Base-by-base conservation (phyloP, 2,888 invertebrate genomes). In the Nomada fucata region DNA sequence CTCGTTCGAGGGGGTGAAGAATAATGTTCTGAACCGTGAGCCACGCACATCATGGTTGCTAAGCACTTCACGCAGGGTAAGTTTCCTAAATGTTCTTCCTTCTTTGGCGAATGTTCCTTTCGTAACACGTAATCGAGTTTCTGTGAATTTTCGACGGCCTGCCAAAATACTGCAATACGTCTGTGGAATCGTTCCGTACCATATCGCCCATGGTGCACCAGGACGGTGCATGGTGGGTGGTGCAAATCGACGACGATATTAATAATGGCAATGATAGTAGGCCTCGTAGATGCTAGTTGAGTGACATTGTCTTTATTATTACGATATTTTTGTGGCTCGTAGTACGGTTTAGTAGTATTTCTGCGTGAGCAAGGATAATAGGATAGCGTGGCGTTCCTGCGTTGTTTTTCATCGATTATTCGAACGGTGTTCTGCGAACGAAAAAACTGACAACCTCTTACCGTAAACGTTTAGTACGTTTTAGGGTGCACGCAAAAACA, bases 21-120 rank as follows among this genome's bases (percentile, higher is more conserved):
- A 88, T 89, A 88, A 90, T 89, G 90, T 89, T 88, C 87, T 89
- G 88, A 92, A 83, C 84, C 79, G 78, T 86, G 85, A 82, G 84
- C 86, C 89, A 90, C 90, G 88, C 90, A 87, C 89, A 86, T 89
- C 88, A 93, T 93, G 93, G 92, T 93, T 90, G 92, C 92, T 88
- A 93, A 93, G 91, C 92, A 93, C 89, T 92, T 93, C 85, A 89
- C 91, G 78, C 93, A 93, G 93, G 93, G 93, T 93, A 89, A 93
- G 93, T 91, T 88, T 81, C 36, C 74, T 72, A 81, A 74, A 74
- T 71, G 72, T 80, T 82, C 75, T 55, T 11, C 15, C 20, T 79
- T 53, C n/a, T 5, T 7, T 20, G 20, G 26, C 26, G 2, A 44
- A 60, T 53, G 61, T 64, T 67, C 36, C 23, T 18, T 67, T 65